Evolutionary conservation across 2,888 invertebrate species (phyloP), one percentile per base, ranked within the genome.

Genomic region (Pemphredon lugubris): DNA sequence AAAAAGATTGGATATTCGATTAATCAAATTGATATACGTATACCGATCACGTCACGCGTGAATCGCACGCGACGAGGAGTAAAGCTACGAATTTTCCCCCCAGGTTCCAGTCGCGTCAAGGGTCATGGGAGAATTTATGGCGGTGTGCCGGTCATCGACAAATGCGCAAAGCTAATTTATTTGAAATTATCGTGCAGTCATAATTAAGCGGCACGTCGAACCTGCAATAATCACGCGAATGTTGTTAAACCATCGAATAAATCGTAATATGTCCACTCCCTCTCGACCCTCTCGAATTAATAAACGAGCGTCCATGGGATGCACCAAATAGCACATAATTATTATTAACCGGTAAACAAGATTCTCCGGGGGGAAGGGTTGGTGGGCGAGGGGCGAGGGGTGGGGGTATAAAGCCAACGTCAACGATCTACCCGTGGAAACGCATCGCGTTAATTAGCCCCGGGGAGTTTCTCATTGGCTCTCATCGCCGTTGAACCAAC

Each of bases 141-240:
- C 69, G 30, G 11, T 16, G 11, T 16, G 54, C 42, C 48, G 70
- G 70, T 26, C 60, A 70, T 70, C 60, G 70, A 69, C 69, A 60
- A 70, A 70, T 60, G 70, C 53, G 55, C 69, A 59, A 59, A 26
- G 47, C 42, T 54, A 68, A 70, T 70, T 70, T 68, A 60, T 70
- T 60, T 50, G 54, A 70, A 60, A 70, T 70, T 70, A 70, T 70
- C 70, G 37, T 32, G 18, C 11, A n/a, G 13, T 21, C 14, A 23
- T 68, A 55, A 70, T 70, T 70, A 70, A 70, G 55, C 70, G 69
- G 50, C 39, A 60, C 68, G 37, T 16, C 13, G 44, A n/a, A 11
- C 48, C 54, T 39, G 48, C 69, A 68, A 60, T 68, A 68, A 68
- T 60, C 44, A 16, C 18, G 7, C 60, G 53, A 68, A 60, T 47